phyloP scores from a whole-genome alignment of 2,888 invertebrate genomes.

The Pammene fasciana region DNA sequence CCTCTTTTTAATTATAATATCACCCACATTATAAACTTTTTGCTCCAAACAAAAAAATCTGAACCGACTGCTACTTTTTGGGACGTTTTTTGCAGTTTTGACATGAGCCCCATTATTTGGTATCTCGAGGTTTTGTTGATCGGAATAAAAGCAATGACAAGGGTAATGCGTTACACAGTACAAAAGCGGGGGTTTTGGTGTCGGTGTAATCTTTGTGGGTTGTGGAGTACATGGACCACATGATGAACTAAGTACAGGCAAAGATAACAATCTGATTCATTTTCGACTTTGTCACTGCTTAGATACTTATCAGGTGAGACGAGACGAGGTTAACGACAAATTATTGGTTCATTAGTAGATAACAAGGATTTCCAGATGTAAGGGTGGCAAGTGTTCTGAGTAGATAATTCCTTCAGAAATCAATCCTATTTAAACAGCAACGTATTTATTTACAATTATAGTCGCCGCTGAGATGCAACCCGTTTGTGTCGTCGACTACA shows the following conservation, averaged over 20 bases:
- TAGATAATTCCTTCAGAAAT: no score
- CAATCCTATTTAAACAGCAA: no score
- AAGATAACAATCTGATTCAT: constrained; percentile 7
- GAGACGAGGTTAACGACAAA: no score
- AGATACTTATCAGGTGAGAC: neutral
- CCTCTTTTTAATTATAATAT: constrained; percentile 81
- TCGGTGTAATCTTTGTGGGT: constrained; percentile 38
- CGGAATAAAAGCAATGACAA: constrained; percentile 40
- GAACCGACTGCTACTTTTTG: constrained; percentile 64
- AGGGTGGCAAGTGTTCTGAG: no score
- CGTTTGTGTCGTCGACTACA: no score
- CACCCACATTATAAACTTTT: constrained; percentile 80
- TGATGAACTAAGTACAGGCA: constrained; percentile 18
- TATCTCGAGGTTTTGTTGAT: constrained; percentile 40
- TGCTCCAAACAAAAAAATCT: constrained; percentile 53
- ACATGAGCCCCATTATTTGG: constrained; percentile 44
- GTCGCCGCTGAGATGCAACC: no score
- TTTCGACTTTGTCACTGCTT: neutral
- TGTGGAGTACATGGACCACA: constrained; percentile 22
- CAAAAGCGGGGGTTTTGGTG: constrained; percentile 40
- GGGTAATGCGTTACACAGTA: constrained; percentile 39
- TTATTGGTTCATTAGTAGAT: no score
- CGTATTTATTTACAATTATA: no score
- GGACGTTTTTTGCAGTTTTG: constrained; percentile 48
- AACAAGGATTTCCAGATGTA: no score